phyloP scores from a whole-genome alignment of 1,140 invertebrate species.

The Macrobrachium nipponense region DNA sequence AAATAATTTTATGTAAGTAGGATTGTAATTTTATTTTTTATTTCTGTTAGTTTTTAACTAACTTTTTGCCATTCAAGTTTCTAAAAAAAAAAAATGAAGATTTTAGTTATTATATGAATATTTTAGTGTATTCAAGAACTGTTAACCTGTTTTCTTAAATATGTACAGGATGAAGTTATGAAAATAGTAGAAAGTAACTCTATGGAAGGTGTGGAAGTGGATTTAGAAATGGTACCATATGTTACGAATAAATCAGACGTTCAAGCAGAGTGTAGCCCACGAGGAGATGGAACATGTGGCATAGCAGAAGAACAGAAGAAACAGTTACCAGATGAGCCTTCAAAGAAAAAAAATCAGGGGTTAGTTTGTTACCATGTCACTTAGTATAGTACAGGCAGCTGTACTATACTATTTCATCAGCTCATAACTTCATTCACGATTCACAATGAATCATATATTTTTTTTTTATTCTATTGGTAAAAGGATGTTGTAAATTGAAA shows the following conservation, averaged over 20 bases:
- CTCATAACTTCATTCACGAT: not conserved
- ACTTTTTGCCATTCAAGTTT: no score
- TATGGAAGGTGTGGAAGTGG: conserved; percentile 48
- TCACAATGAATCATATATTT: conserved; percentile 65
- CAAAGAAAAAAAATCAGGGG: conserved; percentile 26
- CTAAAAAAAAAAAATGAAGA: no score
- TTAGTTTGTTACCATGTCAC: not conserved
- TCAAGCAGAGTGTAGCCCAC: not conserved
- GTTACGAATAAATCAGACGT: not conserved
- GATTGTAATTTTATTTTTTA: no score
- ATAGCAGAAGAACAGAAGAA: conserved; percentile 4
- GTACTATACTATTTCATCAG: not conserved
- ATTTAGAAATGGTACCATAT: conserved; percentile 43
- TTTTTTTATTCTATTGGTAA: no score
- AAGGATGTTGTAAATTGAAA: no score
- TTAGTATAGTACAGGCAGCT: not conserved
- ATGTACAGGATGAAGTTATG: conserved; percentile 21
- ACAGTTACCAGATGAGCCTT: not conserved
- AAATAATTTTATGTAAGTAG: no score
- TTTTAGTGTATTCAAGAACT: no score
- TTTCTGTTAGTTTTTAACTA: no score
- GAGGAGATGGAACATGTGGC: no score
- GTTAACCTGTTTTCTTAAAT: no score
- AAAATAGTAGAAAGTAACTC: conserved; percentile 23
- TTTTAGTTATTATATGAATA: no score